Evolutionary conservation across 2,888 invertebrate genomes (phyloP).

Genomic region (Bellardia bayeri): DNA sequence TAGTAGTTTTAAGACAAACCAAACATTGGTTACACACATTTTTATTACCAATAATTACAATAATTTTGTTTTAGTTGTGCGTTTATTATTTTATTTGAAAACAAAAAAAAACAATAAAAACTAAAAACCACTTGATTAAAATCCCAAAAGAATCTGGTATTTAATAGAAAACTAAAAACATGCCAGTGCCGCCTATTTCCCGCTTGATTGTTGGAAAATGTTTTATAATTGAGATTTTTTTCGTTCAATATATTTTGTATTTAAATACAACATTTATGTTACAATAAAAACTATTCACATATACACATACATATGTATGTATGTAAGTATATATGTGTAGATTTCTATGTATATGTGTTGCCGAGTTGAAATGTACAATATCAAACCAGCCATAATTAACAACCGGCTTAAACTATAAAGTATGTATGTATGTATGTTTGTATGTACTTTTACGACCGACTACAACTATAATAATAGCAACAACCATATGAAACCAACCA

Average conservation of each 20-base stretch:
- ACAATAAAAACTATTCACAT: constrained; percentile 1
- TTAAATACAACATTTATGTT: constrained; percentile 31
- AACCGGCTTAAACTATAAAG: constrained; percentile 52
- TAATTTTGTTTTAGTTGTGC: constrained; percentile 38
- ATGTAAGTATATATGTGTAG: constrained; percentile 11
- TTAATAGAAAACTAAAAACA: constrained; percentile 33
- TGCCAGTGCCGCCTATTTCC: constrained; percentile 67
- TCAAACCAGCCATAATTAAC: constrained; percentile 58
- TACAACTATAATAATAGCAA: constrained; percentile 15
- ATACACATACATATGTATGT: neutral
- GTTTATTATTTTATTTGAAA: neutral
- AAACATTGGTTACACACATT: constrained; percentile 35
- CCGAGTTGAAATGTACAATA: constrained; percentile 25
- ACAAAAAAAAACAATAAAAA: neutral
- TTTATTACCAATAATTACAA: constrained; percentile 63
- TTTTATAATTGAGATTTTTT: constrained; percentile 40
- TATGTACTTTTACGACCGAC: neutral
- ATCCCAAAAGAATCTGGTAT: constrained; percentile 56
- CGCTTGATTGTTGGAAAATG: constrained; percentile 51
- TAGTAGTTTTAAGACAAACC: constrained; percentile 8
- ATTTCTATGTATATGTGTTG: neutral
- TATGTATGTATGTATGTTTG: too few species aligned
- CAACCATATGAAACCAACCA: constrained; percentile 49
- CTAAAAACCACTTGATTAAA: constrained; percentile 65
- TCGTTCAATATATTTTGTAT: constrained; percentile 5